A percentile compares a stretch with the other conserved stretches of the same genome.
Conservation (phyloP, 2,888 invertebrate genomes). For the Meteorus colon region DNA sequence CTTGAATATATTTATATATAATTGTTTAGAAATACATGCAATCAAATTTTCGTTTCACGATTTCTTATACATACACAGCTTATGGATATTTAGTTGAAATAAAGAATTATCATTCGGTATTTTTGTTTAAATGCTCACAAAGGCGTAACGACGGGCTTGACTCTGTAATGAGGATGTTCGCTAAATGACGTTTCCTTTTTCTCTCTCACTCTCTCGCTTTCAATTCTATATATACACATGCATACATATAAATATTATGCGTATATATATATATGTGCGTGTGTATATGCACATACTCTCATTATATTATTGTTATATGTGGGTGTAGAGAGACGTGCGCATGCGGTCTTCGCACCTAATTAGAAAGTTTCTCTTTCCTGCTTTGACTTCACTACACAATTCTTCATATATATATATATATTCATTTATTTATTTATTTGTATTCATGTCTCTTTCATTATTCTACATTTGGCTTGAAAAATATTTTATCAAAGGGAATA, state of each 20-base stretch:
- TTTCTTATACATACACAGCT: not conserved
- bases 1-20: not conserved
- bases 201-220: slow-evolving; percentile 28
- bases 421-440: not conserved
- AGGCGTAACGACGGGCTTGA: slow-evolving; percentile 54
- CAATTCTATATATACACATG: slow-evolving; percentile 1
- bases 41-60: not conserved
- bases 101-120: slow-evolving; percentile 32
- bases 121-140: slow-evolving; percentile 55
- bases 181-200: slow-evolving; percentile 56
- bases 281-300: slow-evolving; percentile 30
- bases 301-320: slow-evolving; percentile 35
- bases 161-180: slow-evolving; percentile 57
- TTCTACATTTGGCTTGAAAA: not conserved
- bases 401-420: slow-evolving; percentile 21
- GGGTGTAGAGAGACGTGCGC: slow-evolving; percentile 45
- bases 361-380: slow-evolving; percentile 56
- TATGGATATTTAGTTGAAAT: slow-evolving; percentile 32
- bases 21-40: not conserved
- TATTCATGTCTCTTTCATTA: slow-evolving; percentile 5
- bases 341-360: slow-evolving; percentile 53
- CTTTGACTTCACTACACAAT: slow-evolving; percentile 23
- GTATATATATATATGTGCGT: slow-evolving; percentile 20
- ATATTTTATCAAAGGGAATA: not conserved
- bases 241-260: slow-evolving; percentile 7